Percentiles rank a stretch among this genome's conserved stretches.
These are phyloP conservation scores for Aphidoletes aphidimyza DNA, from an alignment of 2,888 invertebrate species.

Conservation along the genomic window DNA sequence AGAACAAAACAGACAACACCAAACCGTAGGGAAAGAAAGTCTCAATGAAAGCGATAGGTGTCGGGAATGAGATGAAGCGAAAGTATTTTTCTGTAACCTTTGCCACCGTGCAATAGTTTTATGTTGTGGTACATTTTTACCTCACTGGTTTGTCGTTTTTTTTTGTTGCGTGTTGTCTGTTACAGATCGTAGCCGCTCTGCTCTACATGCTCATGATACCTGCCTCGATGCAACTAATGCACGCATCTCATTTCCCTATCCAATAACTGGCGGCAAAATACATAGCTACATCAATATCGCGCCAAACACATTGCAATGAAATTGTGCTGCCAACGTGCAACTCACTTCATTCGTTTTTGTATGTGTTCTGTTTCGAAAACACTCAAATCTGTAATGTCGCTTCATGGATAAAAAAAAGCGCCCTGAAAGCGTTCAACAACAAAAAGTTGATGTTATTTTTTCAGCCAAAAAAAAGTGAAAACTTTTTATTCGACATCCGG, in stretches of 20 bases:
- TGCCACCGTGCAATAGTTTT: background rate
- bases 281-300: background rate
- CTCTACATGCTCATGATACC: constrained; percentile 5
- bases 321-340: background rate
- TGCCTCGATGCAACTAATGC: constrained; percentile 20
- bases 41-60: constrained; percentile 52
- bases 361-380: background rate
- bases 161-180: background rate
- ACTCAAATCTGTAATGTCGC: constrained; percentile 10
- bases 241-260: constrained; percentile 15
- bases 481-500: constrained; percentile 49
- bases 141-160: background rate
- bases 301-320: constrained; percentile 25
- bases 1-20: background rate
- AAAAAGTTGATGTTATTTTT: background rate
- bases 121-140: background rate
- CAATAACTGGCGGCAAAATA: constrained; percentile 6
- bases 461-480: background rate
- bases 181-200: background rate
- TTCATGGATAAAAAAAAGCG: background rate
- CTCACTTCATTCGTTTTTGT: too few species aligned
- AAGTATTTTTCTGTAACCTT: constrained; percentile 52
- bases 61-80: constrained; percentile 53
- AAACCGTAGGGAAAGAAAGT: background rate
- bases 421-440: constrained; percentile 14